A percentile compares a stretch with the other conserved stretches of the same genome.
phyloP scores from a whole-genome alignment of 2,113 vertebrate genomes.

The Cranoglanis bouderius region DNA sequence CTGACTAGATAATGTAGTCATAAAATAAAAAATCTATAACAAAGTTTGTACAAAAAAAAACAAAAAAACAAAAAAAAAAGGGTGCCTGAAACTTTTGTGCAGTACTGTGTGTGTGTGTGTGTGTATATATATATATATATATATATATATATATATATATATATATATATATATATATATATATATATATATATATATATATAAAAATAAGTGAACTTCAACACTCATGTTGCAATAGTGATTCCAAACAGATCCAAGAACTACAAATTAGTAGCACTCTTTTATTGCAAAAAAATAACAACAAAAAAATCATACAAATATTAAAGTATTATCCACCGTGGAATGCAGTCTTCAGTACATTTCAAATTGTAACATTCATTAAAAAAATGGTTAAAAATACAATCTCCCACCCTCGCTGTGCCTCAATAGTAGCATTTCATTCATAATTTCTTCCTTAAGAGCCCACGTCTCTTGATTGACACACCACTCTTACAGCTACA shows the following conservation, averaged over 20 bases:
- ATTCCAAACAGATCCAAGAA: not conserved
- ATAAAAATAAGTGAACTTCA: not conserved
- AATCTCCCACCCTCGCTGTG: not conserved
- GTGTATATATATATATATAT: too few relatives aligned
- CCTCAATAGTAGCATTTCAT: not conserved
- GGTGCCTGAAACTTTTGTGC: too few relatives aligned
- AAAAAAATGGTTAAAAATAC: constrained; percentile 4
- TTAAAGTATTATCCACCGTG: constrained; percentile 7
- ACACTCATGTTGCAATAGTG: not conserved
- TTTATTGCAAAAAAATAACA: constrained; percentile 35
- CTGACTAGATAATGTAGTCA: too few relatives aligned
- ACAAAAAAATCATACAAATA: constrained; percentile 24
- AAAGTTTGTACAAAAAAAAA: too few relatives aligned
- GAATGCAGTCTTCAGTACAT: constrained; percentile 28
- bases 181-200: too few relatives aligned
- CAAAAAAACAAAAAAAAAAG: too few relatives aligned
- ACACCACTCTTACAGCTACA: not conserved
- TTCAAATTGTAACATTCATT: not conserved
- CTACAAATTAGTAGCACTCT: constrained; percentile 36
- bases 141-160: too few relatives aligned
- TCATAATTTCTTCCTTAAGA: not conserved
- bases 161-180: too few relatives aligned
- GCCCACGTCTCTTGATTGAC: not conserved
- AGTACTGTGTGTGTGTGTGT: too few relatives aligned
- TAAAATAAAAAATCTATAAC: too few relatives aligned